Evolutionary conservation across 2,888 invertebrate species (phyloP), one percentile per base, ranked within the genome.

Genomic region (Ganaspis brasiliensis): DNA sequence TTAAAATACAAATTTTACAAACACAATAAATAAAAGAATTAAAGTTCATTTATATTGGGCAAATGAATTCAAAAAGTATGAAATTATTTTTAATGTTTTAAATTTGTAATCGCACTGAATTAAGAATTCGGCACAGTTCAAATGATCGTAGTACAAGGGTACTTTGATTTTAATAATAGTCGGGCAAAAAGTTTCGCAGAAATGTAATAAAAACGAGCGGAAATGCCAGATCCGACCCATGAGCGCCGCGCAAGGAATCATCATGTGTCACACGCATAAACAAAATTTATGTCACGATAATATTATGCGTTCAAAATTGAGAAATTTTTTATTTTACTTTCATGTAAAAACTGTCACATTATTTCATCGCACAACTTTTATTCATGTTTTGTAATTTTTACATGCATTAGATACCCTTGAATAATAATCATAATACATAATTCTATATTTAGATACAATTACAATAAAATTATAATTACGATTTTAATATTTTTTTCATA

Each of bases 131-230:
- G 14, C 6, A 26, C 21, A 63, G n/a, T 26, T 14, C 14, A 16
- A 16, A 31, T 14, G 26, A 2, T 5, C 6, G n/a, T n/a, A n/a
- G 31, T n/a, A 59, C 14, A n/a, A 31, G 24, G 14, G 21, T 67
- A 26, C 45, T 67, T 67, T 67, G 45, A 67, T 67, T 45, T 67
- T 67, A 67, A 67, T 67, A 40, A 45, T 59, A 59, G 40, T 67
- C 21, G 14, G 40, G 24, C 40, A 67, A 67, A 45, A 67, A 67
- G 24, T 24, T 67, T 67, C 67, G 67, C 67, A 67, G 67, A 67
- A 67, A 67, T 45, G 24, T 67, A 45, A 40, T 67, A 67, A 67
- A 67, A 67, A 67, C n/a, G 67, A 67, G 40, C 67, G 67, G 67
- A 67, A 67, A 45, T 45, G n/a, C 67, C 45, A 67, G 14, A 67